Evolutionary conservation across 2,888 invertebrate genomes (phyloP).

Genomic region (Junonia oenone): DNA sequence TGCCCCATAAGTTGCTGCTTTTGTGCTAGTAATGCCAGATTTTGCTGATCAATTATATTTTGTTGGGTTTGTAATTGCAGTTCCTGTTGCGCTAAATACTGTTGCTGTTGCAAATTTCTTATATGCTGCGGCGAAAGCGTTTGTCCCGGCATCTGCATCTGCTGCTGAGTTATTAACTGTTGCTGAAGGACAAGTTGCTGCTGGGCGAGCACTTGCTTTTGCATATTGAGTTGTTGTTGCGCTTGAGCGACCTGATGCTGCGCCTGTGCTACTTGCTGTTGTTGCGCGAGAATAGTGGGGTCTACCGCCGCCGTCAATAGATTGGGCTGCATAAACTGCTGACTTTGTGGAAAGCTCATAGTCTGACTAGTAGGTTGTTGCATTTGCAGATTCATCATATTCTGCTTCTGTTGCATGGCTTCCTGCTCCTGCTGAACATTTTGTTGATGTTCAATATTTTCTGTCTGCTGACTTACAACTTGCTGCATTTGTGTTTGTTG

Average conservation of each 20-base stretch:
- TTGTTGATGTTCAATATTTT: conserved; percentile 40
- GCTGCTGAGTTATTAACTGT: conserved; percentile 67
- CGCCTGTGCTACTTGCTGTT: conserved; percentile 68
- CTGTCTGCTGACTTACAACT: conserved; percentile 33
- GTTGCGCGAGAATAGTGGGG: conserved; percentile 57
- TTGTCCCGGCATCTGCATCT: conserved; percentile 65
- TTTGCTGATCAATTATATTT: conserved; percentile 79
- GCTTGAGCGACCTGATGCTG: conserved; percentile 68
- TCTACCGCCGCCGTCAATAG: conserved; percentile 51
- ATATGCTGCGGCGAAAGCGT: conserved; percentile 68
- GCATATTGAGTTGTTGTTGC: conserved; percentile 70
- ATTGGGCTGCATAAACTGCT: conserved; percentile 54
- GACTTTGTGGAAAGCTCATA: conserved; percentile 50
- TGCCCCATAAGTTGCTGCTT: conserved; percentile 75
- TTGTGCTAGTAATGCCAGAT: conserved; percentile 70
- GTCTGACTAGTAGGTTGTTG: conserved; percentile 50
- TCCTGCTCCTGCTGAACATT: conserved; percentile 45
- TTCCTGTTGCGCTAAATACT: conserved; percentile 74
- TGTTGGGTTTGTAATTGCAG: conserved; percentile 74
- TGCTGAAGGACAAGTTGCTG: conserved; percentile 73
- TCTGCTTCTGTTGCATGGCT: conserved; percentile 55
- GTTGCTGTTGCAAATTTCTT: conserved; percentile 68
- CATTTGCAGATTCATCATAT: conserved; percentile 51
- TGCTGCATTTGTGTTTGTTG: conserved; percentile 38
- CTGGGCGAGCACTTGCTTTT: conserved; percentile 69